Percentiles rank a stretch among this genome's conserved stretches.
Conservation (phyloP, 2,113 vertebrate species). For the Hiodon tergisus region DNA sequence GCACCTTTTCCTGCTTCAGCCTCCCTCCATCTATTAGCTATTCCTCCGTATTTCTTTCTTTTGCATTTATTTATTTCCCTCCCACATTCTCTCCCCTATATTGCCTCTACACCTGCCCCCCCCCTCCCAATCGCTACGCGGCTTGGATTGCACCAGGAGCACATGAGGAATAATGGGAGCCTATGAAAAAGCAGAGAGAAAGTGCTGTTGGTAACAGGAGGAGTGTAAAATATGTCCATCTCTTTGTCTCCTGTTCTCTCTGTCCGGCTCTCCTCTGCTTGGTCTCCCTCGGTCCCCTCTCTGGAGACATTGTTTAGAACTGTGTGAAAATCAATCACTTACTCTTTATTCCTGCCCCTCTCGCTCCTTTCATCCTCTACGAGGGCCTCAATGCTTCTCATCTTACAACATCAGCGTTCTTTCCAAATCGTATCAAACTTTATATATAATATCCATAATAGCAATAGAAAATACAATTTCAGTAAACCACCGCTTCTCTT, state of each 20-base stretch:
- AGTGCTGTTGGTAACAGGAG: conserved; percentile 39
- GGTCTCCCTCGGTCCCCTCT: conserved; percentile 38
- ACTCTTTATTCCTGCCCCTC: conserved; percentile 5
- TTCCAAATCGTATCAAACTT: too few species aligned
- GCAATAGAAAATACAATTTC: too few species aligned
- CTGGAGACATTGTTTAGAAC: conserved; percentile 53
- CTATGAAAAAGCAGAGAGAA: conserved; percentile 22
- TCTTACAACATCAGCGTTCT: too few species aligned
- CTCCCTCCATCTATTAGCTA: too few species aligned
- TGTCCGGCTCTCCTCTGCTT: conserved; percentile 33
- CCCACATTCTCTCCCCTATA: neutral
- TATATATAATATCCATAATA: too few species aligned
- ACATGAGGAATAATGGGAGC: conserved; percentile 39
- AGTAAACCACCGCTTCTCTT: too few species aligned
- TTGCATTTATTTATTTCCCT: neutral
- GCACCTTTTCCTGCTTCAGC: too few species aligned
- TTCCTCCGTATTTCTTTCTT: too few species aligned
- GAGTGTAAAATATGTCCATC: conserved; percentile 39
- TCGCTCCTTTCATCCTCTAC: neutral
- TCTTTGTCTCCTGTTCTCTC: conserved; percentile 35
- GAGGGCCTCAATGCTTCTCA: too few species aligned
- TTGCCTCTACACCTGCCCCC: neutral
- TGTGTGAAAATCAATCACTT: conserved; percentile 62
- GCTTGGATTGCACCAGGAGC: conserved; percentile 38
- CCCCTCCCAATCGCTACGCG: conserved; percentile 12